Base-by-base conservation (phyloP, 2,797 vertebrate species). In the Argya squamiceps region DNA sequence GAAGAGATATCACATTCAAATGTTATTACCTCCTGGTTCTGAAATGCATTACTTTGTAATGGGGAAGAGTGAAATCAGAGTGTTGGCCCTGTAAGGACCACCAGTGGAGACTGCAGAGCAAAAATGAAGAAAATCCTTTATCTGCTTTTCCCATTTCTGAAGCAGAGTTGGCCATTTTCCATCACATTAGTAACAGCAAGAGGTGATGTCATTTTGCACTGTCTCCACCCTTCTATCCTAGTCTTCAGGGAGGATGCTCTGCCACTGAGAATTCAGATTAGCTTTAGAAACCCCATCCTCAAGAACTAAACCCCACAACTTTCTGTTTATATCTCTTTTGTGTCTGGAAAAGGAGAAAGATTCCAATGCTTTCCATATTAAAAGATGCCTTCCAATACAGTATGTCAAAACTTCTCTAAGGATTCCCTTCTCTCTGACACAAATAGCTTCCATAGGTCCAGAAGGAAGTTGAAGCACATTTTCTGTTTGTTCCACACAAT, bases 81-180 rank as follows among this genome's bases (percentile, higher is more conserved):
- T 74, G 29, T 12, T 77, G 24, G 37, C 26, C 26, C 32, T 52
- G 9, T 62, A 49, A 83, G 26, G 69, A 23, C 55, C 76, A 94
- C 50, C 82, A 73, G 36, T 46, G 22, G 50, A 91, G 50, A 50
- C 18, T 22, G 23, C 17, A 68, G 34, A 87, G 27, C 8, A 71
- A 39, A 87, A 77, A 36, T 9, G 4, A 78, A 69, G 30, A 79
- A 70, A 88, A 75, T 4, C 23, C 18, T 74, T 70, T 43, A 71
- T 49, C 44, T 74, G 80, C 32, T 85, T 95, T 96, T 83, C 82
- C 55, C 73, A 63, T 52, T 91, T 91, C 67, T 90, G 87, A 76
- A 88, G 36, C 47, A 52, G 11, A 20, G 19, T 11, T 88, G 69
- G 84, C 50, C 59, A 80, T 49, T 53, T 90, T 91, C 96, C 82